Base-by-base conservation (phyloP, 2,888 invertebrate species). In the Phaedon cochleariae region DNA sequence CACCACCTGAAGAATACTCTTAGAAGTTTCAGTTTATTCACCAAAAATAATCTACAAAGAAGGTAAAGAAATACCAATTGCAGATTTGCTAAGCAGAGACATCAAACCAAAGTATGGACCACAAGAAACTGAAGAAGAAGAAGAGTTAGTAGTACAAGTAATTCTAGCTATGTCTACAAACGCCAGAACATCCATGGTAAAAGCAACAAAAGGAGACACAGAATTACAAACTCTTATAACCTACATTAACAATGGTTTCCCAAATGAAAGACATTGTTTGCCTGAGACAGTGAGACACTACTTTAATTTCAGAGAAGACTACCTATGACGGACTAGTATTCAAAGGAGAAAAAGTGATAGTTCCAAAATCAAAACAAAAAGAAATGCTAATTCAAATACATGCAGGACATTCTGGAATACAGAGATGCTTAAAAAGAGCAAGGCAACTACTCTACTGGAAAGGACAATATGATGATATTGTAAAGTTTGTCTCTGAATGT, bases 51-150 rank as follows among this genome's bases (percentile, higher is more conserved):
- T 54, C n/a, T 77, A 76, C 48, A 64, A 63, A 22, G 71, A 71
- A 49, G 76, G 78, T 57, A 75, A 64, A 66, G 68, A 74, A 57
- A 52, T 79, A 41, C 66, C 59, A 18, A 67, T 75, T 48, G 71
- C 72, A 9, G 75, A 75, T 67, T 52, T 52, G 2, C 59, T 67
- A 34, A 66, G 64, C 58, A 54, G 74, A 57, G 70, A 73, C 54
- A 64, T 64, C 12, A 68, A 70, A 20, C 64, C 12, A 51, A 22
- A 2, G 15, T n/a, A n/a, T 51, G 21, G n/a, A 20, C 62, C n/a
- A n/a, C n/a, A n/a, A n/a, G n/a, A n/a, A n/a, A n/a, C n/a, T n/a
- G 45, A 70, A 29, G 41, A 17, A n/a, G 54, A 54, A 48, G 59
- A 64, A 49, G 52, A 48, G 7, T 64, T 70, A 63, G 70, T 67